phyloP scores from a whole-genome alignment of 2,797 vertebrate genomes.

The Galago senegalensis region DNA sequence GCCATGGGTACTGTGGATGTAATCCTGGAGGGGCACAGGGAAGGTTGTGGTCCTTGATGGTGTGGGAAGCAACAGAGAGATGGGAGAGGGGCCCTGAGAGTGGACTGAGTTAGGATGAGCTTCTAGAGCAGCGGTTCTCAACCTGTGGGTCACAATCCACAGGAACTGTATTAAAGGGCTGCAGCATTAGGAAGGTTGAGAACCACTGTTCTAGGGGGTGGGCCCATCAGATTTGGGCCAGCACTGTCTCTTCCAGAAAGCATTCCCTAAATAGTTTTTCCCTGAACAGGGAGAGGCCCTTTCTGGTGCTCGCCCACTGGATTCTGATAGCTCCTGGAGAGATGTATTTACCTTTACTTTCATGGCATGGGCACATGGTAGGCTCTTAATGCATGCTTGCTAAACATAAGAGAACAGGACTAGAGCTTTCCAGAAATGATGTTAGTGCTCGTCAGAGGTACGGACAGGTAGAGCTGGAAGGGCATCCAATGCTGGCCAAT shows the following conservation, averaged over 20 bases:
- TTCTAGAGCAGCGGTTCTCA: not conserved
- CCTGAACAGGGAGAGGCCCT: not conserved
- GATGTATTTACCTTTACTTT: not conserved
- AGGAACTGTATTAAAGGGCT: too few relatives aligned
- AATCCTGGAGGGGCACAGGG: slow-evolving; percentile 91
- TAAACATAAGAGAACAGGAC: not conserved
- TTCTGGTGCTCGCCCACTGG: not conserved
- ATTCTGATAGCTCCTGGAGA: not conserved
- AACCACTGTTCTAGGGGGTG: not conserved
- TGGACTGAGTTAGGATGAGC: not conserved
- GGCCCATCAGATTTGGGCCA: not conserved
- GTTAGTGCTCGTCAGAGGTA: not conserved
- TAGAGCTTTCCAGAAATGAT: not conserved
- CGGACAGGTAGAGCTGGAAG: not conserved
- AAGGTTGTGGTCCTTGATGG: not conserved
- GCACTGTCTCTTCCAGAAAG: not conserved
- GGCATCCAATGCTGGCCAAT: not conserved
- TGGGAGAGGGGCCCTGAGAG: not conserved
- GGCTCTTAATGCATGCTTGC: not conserved
- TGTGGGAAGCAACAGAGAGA: slow-evolving; percentile 13
- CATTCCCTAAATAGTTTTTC: not conserved
- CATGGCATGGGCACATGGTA: not conserved
- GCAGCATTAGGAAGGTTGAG: too few relatives aligned
- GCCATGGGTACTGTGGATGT: slow-evolving; percentile 95
- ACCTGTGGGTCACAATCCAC: too few relatives aligned